Conservation (phyloP, 2,113 vertebrate genomes). For the Hippotragus niger region DNA sequence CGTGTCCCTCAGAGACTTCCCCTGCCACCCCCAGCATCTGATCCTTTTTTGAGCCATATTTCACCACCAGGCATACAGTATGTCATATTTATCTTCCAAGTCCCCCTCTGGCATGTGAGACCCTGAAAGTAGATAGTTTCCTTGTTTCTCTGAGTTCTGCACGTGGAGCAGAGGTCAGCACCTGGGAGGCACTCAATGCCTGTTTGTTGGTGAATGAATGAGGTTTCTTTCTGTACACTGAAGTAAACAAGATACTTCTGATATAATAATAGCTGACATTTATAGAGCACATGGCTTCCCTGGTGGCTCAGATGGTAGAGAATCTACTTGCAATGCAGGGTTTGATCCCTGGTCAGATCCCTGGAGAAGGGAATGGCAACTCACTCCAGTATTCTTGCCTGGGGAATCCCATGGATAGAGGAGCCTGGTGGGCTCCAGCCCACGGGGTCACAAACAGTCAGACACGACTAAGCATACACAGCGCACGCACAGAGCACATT, state of each 20-base stretch:
- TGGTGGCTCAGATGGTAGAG: background rate
- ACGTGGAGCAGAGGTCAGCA: background rate
- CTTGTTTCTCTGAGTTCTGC: background rate
- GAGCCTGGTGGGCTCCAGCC: background rate
- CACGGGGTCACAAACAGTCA: accelerated
- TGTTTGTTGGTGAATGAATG: background rate
- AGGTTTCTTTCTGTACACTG: background rate
- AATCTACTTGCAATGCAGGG: background rate
- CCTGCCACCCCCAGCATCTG: background rate
- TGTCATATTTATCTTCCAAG: background rate
- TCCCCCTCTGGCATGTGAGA: background rate
- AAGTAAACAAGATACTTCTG: background rate
- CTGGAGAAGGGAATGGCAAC: background rate
- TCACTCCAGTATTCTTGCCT: background rate
- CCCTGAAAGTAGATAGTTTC: background rate
- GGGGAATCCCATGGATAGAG: background rate
- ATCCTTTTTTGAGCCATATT: background rate
- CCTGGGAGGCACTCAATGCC: background rate
- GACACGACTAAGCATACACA: background rate
- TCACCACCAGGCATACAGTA: background rate
- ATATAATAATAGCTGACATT: background rate
- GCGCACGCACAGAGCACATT: background rate
- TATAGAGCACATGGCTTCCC: background rate
- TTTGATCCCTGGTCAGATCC: background rate
- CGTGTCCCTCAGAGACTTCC: background rate